phyloP scores from a whole-genome alignment of 2,113 vertebrate species.

The Hypanus sabinus region DNA sequence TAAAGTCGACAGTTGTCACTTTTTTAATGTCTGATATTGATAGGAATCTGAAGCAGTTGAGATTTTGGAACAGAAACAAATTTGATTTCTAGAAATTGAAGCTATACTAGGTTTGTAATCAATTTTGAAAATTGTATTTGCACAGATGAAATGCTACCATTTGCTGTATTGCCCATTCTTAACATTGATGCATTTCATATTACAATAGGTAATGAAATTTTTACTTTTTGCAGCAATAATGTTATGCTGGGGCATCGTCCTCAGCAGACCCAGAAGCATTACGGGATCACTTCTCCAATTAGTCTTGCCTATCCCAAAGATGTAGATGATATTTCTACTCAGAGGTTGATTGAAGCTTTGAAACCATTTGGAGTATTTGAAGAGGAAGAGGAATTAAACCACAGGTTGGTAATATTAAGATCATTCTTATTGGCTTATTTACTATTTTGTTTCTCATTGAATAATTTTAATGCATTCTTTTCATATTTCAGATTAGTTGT shows the following conservation, averaged over 20 bases:
- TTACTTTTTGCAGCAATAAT: slow-evolving; percentile 53
- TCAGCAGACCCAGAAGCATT: slow-evolving; percentile 74
- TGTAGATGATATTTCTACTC: slow-evolving; percentile 76
- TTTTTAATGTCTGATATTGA: not conserved
- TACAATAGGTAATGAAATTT: not conserved
- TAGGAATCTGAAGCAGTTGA: not conserved
- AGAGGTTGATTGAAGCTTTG: slow-evolving; percentile 85
- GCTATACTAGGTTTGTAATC: not conserved
- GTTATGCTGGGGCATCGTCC: slow-evolving; percentile 62
- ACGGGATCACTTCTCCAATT: slow-evolving; percentile 88
- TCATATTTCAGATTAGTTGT: slow-evolving; percentile 69
- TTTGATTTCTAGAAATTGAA: not conserved
- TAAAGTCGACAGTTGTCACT: not conserved
- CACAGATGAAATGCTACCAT: not conserved
- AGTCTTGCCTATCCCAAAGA: slow-evolving; percentile 80
- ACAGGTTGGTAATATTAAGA: slow-evolving; percentile 62
- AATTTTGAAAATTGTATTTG: not conserved
- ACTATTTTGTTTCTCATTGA: slow-evolving; percentile 33
- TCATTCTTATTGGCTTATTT: not conserved
- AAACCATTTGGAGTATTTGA: slow-evolving; percentile 92
- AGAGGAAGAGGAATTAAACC: slow-evolving; percentile 81
- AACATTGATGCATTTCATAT: not conserved
- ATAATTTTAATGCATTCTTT: slow-evolving; percentile 1
- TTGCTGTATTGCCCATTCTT: not conserved
- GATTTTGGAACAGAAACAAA: not conserved